Percentiles rank a stretch among this genome's conserved stretches.
Conservation (phyloP, 92 coral and sea anemone species). For the Zoanthus solanderi region DNA sequence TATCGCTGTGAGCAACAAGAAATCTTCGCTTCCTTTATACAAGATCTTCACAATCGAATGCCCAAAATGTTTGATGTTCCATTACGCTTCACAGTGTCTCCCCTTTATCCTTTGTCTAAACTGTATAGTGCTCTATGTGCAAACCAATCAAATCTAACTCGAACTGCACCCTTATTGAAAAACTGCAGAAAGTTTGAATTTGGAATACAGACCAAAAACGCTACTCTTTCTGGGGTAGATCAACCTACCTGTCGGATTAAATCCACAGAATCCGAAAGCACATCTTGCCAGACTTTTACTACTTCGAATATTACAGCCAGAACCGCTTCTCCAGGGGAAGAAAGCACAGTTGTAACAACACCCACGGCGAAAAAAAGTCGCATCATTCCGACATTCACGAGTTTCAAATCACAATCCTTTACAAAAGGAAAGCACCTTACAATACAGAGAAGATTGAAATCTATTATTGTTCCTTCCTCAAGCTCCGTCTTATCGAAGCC, state of each 20-base stretch:
- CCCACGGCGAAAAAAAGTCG: not conserved
- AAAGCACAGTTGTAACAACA: not conserved
- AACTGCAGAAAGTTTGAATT: constrained; percentile 61
- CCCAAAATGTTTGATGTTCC: constrained; percentile 84
- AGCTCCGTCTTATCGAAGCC: not conserved
- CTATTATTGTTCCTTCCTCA: not conserved
- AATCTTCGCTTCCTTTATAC: constrained; percentile 78
- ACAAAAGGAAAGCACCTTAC: not conserved
- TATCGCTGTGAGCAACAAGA: constrained; percentile 92
- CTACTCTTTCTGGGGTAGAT: not conserved
- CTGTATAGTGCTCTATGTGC: constrained; percentile 73
- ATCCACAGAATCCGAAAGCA: not conserved
- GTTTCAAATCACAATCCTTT: constrained; percentile 8
- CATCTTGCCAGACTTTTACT: not conserved
- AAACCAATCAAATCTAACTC: constrained; percentile 78
- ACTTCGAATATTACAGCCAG: not conserved
- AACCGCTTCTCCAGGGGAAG: not conserved
- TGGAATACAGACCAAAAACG: not conserved
- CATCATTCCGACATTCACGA: constrained; percentile 33
- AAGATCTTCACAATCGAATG: constrained; percentile 81
- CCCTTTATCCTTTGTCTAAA: constrained; percentile 74
- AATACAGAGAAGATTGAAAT: not conserved
- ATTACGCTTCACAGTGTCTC: constrained; percentile 73
- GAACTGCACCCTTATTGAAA: constrained; percentile 57
- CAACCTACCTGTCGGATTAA: not conserved